phyloP scores from a whole-genome alignment of 2,888 invertebrate species.

The Chorisops tibialis region DNA sequence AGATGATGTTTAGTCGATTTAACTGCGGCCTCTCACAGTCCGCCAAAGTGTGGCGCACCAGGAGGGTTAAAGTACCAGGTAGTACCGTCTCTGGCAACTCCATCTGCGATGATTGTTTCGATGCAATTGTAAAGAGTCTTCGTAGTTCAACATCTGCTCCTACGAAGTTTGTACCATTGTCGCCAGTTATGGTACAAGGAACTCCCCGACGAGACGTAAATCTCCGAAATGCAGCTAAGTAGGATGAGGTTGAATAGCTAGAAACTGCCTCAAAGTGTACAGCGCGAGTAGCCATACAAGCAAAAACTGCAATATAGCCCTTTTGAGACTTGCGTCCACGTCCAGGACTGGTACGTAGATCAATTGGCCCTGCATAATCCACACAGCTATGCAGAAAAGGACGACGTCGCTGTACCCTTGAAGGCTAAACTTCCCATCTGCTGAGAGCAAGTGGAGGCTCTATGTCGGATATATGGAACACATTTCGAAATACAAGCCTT shows the following conservation, averaged over 20 bases:
- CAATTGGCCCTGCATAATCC: slow-evolving; percentile 36
- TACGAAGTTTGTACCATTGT: no score
- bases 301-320: slow-evolving; percentile 37
- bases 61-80: no score
- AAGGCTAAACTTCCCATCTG: slow-evolving; percentile 33
- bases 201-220: no score
- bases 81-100: no score
- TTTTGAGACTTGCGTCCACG: slow-evolving; percentile 36
- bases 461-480: slow-evolving; percentile 23
- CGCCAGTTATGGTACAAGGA: slow-evolving; percentile 34
- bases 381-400: slow-evolving; percentile 36
- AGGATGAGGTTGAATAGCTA: slow-evolving; percentile 37
- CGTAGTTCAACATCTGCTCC: not conserved
- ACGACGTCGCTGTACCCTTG: slow-evolving; percentile 29
- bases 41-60: no score
- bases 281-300: slow-evolving; percentile 39
- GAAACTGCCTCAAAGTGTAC: slow-evolving; percentile 39
- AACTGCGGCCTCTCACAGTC: slow-evolving; percentile 37
- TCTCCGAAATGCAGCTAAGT: no score
- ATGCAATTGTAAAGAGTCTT: no score
- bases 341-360: slow-evolving; percentile 32
- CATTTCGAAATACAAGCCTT: slow-evolving; percentile 22
- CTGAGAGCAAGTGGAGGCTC: slow-evolving; percentile 26
- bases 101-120: no score
- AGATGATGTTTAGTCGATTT: slow-evolving; percentile 41